A percentile compares a stretch with the other conserved stretches of the same genome.
Conservation (phyloP, 2,113 vertebrate genomes). For the Murina feae region DNA sequence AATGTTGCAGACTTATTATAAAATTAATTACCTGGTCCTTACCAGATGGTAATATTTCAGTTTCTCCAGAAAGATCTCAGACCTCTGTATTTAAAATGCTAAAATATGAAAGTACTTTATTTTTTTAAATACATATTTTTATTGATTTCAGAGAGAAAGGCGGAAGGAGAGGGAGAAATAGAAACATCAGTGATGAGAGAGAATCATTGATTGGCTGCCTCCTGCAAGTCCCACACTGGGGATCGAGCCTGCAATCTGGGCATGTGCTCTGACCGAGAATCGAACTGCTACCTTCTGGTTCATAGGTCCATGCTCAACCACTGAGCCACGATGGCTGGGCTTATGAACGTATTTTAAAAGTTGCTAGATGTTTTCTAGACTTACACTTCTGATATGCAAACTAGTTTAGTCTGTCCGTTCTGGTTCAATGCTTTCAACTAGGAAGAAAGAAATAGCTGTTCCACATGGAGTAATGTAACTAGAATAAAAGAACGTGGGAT, state of each 20-base stretch:
- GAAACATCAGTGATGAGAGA: too few species aligned
- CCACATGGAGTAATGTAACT: neutral
- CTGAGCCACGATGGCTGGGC: too few species aligned
- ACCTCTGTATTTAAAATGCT: neutral
- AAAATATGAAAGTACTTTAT: neutral
- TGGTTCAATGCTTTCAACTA: neutral
- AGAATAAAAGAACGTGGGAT: conserved; percentile 7
- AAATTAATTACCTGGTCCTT: neutral
- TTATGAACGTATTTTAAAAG: neutral
- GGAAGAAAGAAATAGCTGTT: conserved; percentile 28
- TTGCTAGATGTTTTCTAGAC: conserved; percentile 2
- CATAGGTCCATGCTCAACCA: too few species aligned
- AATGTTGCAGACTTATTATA: neutral
- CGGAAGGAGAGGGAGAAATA: too few species aligned
- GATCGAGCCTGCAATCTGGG: too few species aligned
- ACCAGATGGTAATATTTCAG: neutral
- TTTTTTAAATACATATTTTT: too few species aligned
- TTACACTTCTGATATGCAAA: neutral
- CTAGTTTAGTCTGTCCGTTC: neutral
- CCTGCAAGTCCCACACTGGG: too few species aligned
- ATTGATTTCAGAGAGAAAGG: too few species aligned
- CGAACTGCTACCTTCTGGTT: too few species aligned
- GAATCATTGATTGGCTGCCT: too few species aligned
- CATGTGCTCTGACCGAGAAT: too few species aligned
- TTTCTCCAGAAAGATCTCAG: conserved; percentile 7